Base-by-base conservation (phyloP, 2,797 vertebrate genomes). In the Protosalanx chinensis region DNA sequence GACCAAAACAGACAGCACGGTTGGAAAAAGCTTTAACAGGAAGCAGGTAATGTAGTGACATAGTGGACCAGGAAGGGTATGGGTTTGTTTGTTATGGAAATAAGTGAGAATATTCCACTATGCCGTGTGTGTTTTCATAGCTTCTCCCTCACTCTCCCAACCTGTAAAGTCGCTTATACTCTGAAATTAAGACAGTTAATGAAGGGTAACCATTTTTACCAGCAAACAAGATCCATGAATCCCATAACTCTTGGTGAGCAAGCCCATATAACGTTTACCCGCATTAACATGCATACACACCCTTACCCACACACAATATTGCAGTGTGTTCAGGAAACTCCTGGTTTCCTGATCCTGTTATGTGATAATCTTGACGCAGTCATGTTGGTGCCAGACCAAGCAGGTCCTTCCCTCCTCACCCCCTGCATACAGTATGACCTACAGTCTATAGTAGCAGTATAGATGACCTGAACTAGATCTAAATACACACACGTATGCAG, bases 271-370 rank as follows among this genome's bases (percentile, higher is more conserved):
- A 49, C 41, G 29, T 20, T 58, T 51, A 32, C 56, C 70, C 64
- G 64, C 57, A 61, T 23, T 58, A 35, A 65, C 20, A n/a, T 60
- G 59, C 35, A 32, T 13, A 51, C 64, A 30, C 23, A 66, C 37
- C 12, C 64, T 35, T 15, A 23, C 62, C 33, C 33, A 37, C 8
- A 65, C 13, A 18, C 59, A 61, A 13, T 3, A 46, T 46, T 3
- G 10, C 41, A 12, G 37, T 41, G 10, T 41, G 37, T 41, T 41
- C 6, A 7, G 6, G 37, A 41, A 41, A 46, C 41, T 46, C 10
- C 10, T 46, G 3, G 7, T 41, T 7, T 8, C 37, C 37, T 41
- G 10, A 6, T 41, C 37, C 37, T 41, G 37, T 41, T 41, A 6
- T 35, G 10, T 46, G 41, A 46, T 46, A 12, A 2, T 41, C 37